Evolutionary conservation across 1,140 invertebrate genomes (phyloP), one percentile per base, ranked within the genome.

Genomic region (Leptinotarsa lineolata): DNA sequence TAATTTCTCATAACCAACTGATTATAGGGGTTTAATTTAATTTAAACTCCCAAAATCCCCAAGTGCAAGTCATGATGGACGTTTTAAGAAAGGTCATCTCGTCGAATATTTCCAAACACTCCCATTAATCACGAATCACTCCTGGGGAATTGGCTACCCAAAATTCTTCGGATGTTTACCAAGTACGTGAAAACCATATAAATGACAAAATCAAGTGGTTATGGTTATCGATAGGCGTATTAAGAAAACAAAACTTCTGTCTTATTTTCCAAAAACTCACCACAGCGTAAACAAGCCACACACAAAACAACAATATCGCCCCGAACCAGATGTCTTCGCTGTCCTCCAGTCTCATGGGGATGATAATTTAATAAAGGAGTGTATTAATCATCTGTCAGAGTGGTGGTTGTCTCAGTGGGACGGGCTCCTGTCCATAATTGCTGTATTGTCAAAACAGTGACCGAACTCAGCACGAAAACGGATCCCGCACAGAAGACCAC

Each of bases 351-450:
- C 74, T 78, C 78, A 69, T 54, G 78, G 78, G 77, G 78, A 77
- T 81, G 80, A 81, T 81, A 79, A 81, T 81, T 79, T 79, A 79
- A 81, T 79, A 81, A 77, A 76, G 77, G 63, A 68, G 71, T 72
- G 74, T 79, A 81, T 81, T 79, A 79, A 81, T 81, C 80, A 78
- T 76, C 77, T 79, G 80, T 81, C 80, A 74, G 68, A 76, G 70
- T 70, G 68, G 75, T 74, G 76, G 78, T 77, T 74, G 72, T 72
- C 76, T 73, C 77, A 74, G 78, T 79, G 78, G 78, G 80, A 75
- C 70, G 76, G 76, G 76, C 77, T 77, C 67, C 74, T 74, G 80
- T 81, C 78, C 68, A 78, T 81, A 81, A 81, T 81, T 81, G 80
- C 74, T 71, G 77, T 75, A 81, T 81, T 81, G 80, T 81, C 78